A percentile compares a stretch with the other conserved stretches of the same genome.
phyloP scores from a whole-genome alignment of 2,888 invertebrate species.

The Stomorhina lunata region DNA sequence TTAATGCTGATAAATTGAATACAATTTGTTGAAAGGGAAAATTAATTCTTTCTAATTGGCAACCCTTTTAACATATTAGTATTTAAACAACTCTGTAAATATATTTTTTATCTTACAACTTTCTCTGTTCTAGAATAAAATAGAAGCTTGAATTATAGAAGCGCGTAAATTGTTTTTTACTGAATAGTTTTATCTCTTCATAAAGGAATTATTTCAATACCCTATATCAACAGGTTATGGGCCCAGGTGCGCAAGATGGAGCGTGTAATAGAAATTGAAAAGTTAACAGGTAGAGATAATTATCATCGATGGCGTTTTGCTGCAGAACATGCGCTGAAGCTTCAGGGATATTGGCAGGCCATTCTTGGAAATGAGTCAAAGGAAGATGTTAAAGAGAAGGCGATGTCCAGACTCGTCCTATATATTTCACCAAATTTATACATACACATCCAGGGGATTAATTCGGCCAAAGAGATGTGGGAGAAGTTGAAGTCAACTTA shows the following conservation, averaged over 20 bases:
- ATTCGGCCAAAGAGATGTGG: constrained; percentile 42
- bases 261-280: neutral
- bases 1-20: no score
- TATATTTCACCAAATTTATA: constrained; percentile 52
- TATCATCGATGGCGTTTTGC: constrained; percentile 48
- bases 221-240: constrained; percentile 10
- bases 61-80: no score
- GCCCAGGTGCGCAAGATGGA: constrained; percentile 8
- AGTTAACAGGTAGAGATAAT: constrained; percentile 21
- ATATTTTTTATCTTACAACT: no score
- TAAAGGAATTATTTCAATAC: neutral
- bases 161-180: no score
- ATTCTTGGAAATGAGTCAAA: neutral
- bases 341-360: constrained; percentile 48
- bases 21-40: no score
- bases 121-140: no score
- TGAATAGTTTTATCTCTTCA: no score
- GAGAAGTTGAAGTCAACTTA: constrained; percentile 20
- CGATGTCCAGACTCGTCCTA: constrained; percentile 38
- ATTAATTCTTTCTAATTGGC: no score
- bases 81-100: no score
- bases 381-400: neutral
- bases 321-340: constrained; percentile 45
- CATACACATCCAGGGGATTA: constrained; percentile 36
- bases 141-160: no score